These are phyloP conservation scores for Rhopilema esculentum DNA, from an alignment of 30 jellyfish, hydroid and myxozoan species.

Conservation along the genomic window DNA sequence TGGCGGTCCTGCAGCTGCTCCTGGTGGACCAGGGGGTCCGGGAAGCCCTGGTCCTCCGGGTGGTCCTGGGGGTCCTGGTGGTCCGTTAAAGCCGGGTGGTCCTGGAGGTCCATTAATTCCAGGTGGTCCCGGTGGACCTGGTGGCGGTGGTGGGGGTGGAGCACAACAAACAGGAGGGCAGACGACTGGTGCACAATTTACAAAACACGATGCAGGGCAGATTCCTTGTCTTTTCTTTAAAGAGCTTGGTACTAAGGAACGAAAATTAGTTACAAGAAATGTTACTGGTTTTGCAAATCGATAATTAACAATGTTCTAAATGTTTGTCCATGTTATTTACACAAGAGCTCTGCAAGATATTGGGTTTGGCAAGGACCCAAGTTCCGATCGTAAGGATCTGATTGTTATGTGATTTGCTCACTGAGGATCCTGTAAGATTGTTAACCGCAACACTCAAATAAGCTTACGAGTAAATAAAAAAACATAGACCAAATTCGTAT, in stretches of 20 bases:
- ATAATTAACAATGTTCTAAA: too few species aligned
- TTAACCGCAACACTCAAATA: too few species aligned
- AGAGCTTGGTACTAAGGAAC: neutral
- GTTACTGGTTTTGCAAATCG: too few species aligned
- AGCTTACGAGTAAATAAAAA: too few species aligned
- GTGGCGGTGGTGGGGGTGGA: conserved; percentile 72
- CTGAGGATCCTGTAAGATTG: too few species aligned
- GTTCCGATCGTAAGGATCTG: too few species aligned
- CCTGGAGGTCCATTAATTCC: conserved; percentile 99
- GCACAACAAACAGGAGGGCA: conserved; percentile 74
- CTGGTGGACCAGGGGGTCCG: conserved; percentile 95
- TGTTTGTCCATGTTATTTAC: neutral
- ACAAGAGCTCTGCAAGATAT: neutral
- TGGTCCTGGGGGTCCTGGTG: conserved; percentile 79
- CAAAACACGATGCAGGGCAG: conserved; percentile 78
- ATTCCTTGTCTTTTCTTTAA: conserved; percentile 51
- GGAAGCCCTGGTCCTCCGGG: conserved; percentile 91
- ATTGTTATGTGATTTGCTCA: too few species aligned
- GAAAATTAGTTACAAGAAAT: too few species aligned
- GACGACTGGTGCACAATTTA: conserved; percentile 79
- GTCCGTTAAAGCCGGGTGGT: conserved; percentile 96
- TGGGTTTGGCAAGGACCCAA: neutral
- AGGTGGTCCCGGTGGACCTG: conserved; percentile 87
- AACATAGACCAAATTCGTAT: too few species aligned
- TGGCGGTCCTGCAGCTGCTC: conserved; percentile 99